Conservation (phyloP, 2,797 vertebrate species). For the Anisognathus igniventris region DNA sequence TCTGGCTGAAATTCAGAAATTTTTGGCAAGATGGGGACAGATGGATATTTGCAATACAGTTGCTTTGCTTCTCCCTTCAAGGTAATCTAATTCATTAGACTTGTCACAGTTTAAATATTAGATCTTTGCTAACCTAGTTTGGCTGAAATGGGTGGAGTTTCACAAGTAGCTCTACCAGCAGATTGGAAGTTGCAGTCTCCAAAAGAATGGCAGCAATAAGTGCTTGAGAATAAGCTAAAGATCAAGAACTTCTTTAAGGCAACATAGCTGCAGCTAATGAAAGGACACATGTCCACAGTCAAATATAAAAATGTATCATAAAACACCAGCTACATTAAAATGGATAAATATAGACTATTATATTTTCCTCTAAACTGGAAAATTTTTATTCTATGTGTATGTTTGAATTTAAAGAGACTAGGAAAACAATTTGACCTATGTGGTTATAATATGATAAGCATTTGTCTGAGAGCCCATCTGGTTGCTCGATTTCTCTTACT, state of each 20-base stretch:
- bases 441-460: conserved; percentile 25
- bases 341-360: neutral
- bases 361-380: neutral
- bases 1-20: neutral
- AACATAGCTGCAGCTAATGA: neutral
- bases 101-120: neutral
- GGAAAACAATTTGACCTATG: conserved; percentile 23
- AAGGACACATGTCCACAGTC: neutral
- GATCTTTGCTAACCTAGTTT: neutral
- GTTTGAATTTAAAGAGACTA: neutral
- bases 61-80: neutral
- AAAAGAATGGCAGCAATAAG: neutral
- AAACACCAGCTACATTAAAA: neutral
- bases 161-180: neutral
- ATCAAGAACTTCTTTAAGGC: neutral
- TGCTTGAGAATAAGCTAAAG: neutral
- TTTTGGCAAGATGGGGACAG: neutral
- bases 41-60: neutral
- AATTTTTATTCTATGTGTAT: neutral
- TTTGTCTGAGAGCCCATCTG: conserved; percentile 11
- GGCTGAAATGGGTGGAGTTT: neutral
- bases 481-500: conserved; percentile 5
- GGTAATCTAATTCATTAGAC: neutral
- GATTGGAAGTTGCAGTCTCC: neutral
- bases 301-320: neutral